Evolutionary conservation across 2,888 invertebrate genomes (phyloP), one percentile per base, ranked within the genome.

Genomic region (Lordiphosa andalusiaca): DNA sequence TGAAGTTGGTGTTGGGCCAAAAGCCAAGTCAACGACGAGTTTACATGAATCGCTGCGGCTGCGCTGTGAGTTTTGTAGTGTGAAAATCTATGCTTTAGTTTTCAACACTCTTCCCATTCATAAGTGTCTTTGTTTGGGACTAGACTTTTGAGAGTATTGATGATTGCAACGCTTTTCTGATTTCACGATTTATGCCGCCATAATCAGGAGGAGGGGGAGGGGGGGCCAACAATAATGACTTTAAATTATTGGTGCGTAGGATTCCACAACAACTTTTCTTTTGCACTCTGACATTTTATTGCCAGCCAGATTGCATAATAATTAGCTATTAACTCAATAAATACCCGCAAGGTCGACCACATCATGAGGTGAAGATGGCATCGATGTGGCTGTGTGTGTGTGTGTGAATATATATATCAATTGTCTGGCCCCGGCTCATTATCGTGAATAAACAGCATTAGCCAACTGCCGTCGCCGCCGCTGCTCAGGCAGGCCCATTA

Each of bases 141-240:
- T 53, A 50, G 50, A 49, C 51, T 59, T 21, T 44, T 51, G 30
- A 37, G 23, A 37, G 23, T 48, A 58, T 61, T 44, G 56, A 48
- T 53, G 54, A 73, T 66, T 76, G 81, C 76, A 77, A 56, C 50
- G 74, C 60, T 72, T 81, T 73, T 73, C 65, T 62, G 64, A 65
- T 53, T 67, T 62, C 65, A 40, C 56, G 48, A 48, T 61, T 53
- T 39, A 54, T 25, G 25, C 6, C 2, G 25, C 6, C 2, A 76
- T 37, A 63, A 63, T 63, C 47, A 39, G 40, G 23, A 6, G 23
- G 51, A 39, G 16, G 1, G 6, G 23, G 51, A 39, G 23, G 51
- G 35, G 16, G 1, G 6, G 23, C 48, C 35, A 49, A 39, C 44
- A 53, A 65, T 51, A 48, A 58, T 30, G 44, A 16, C 44, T 44